Evolutionary conservation across 2,797 vertebrate genomes (phyloP).

Genomic region (Acipenser ruthenus): DNA sequence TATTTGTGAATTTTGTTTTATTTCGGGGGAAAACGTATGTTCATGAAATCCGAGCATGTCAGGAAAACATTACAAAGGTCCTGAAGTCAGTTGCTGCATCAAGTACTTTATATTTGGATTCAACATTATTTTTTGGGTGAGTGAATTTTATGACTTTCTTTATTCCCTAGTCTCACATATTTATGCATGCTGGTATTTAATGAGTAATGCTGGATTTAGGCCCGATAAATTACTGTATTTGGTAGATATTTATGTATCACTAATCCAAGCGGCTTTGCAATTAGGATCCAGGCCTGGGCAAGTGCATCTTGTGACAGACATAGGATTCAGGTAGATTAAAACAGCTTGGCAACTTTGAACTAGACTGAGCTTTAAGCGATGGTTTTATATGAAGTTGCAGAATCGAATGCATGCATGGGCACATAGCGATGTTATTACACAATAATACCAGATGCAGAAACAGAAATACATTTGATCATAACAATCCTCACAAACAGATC

Average conservation of each 20-base stretch:
- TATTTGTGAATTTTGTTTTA: constrained; percentile 24
- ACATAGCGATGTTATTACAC: too few relatives aligned
- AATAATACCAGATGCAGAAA: too few relatives aligned
- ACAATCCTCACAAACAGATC: too few relatives aligned
- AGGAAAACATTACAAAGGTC: constrained; percentile 89
- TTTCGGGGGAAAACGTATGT: constrained; percentile 32
- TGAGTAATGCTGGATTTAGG: too few relatives aligned
- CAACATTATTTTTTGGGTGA: constrained; percentile 98
- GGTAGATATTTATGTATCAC: too few relatives aligned
- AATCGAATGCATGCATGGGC: too few relatives aligned
- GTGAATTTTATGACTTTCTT: constrained; percentile 22
- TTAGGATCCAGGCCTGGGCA: background rate
- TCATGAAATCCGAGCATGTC: constrained; percentile 80
- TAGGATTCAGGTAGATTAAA: background rate
- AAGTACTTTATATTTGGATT: constrained; percentile 98
- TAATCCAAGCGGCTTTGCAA: too few relatives aligned
- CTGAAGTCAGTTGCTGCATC: constrained; percentile 99
- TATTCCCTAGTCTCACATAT: too few relatives aligned
- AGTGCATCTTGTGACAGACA: background rate
- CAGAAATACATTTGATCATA: too few relatives aligned
- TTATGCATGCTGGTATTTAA: too few relatives aligned
- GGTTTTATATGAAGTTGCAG: too few relatives aligned
- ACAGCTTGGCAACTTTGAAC: background rate
- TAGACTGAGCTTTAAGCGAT: background rate
- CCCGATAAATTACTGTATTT: too few relatives aligned